Base-by-base conservation (phyloP, 2,797 vertebrate genomes). In the Rhyacichthys aspro region DNA sequence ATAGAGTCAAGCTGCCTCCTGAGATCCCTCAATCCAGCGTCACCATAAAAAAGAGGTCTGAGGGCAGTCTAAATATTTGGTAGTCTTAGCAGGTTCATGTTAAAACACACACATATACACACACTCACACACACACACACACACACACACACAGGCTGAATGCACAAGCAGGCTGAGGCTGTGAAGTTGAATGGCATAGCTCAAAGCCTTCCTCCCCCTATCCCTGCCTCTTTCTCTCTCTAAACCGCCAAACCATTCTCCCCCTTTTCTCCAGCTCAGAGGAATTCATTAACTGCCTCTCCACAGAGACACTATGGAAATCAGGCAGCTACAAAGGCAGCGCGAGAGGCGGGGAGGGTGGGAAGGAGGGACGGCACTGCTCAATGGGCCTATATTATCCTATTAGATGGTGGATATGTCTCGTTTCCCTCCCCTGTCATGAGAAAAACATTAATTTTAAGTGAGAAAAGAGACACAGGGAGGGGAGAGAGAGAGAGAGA, bases 211-310 rank as follows among this genome's bases (percentile, higher is more conserved):
- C 93, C 85, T 86, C 79, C 86, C 84, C 82, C 83, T 84, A 80
- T 81, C 76, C 76, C 86, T 82, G 77, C 80, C 83, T 86, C 85
- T 85, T 82, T 90, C 86, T 85, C 85, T 83, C 88, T 89, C 87
- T 87, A 90, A 92, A 91, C 87, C 88, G 82, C 93, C 91, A 92
- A 94, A 94, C 90, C 76, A 90, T 91, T 93, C 88, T 92, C 94
- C 95, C 94, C 94, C 93, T 48, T 86, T 94, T 93, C 94, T 95
- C 95, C 94, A 94, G 94, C 94, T 95, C 93, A 90, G 93, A 95
- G 94, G 94, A 96, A 94, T 95, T 94, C 95, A 96, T 96, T 96
- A 96, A 95, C 95, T 95, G 93, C 94, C 94, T 95, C 93, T 96
- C 94, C 94, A 94, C 94, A 94, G 95, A 96, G 94, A 94, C 92